Percentiles rank a stretch among this genome's conserved stretches.
Evolutionary conservation across 2,113 vertebrate species (phyloP).

Genomic region (Paedocypris sp.): DNA sequence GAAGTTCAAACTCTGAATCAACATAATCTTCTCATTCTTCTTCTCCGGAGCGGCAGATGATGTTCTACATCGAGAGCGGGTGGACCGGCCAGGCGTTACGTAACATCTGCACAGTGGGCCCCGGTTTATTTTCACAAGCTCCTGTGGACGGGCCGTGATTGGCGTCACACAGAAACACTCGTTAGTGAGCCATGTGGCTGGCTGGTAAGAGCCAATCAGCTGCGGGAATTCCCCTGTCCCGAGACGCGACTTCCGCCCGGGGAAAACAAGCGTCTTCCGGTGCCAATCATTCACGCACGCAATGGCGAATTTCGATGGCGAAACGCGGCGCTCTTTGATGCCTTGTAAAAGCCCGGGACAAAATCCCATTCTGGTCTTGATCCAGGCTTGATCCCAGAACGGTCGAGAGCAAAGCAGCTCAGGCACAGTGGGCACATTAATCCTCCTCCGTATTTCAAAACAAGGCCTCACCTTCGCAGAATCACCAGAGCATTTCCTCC

Average conservation of each 20-base stretch:
- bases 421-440: slow-evolving; percentile 9
- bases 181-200: slow-evolving; percentile 37
- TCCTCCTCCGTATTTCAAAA: slow-evolving; percentile 26
- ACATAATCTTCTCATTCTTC: slow-evolving; percentile 34
- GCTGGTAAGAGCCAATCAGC: slow-evolving; percentile 22
- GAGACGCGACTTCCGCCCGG: neutral
- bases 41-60: slow-evolving; percentile 26
- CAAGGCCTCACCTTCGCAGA: slow-evolving; percentile 6
- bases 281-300: neutral
- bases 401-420: slow-evolving; percentile 23
- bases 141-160: slow-evolving; percentile 10
- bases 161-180: slow-evolving; percentile 21
- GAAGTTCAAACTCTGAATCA: slow-evolving; percentile 28
- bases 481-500: neutral
- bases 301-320: too few species aligned
- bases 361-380: slow-evolving; percentile 16
- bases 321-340: too few species aligned
- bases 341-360: neutral
- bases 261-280: neutral
- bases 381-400: neutral
- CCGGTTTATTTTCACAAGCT: slow-evolving; percentile 15
- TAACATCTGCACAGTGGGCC: slow-evolving; percentile 30
- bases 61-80: slow-evolving; percentile 11
- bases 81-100: slow-evolving; percentile 10
- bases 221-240: neutral